A percentile compares a stretch with the other conserved stretches of the same genome.
phyloP scores from a whole-genome alignment of 2,797 vertebrate species.

The Tokudaia tokunoshimensis region DNA sequence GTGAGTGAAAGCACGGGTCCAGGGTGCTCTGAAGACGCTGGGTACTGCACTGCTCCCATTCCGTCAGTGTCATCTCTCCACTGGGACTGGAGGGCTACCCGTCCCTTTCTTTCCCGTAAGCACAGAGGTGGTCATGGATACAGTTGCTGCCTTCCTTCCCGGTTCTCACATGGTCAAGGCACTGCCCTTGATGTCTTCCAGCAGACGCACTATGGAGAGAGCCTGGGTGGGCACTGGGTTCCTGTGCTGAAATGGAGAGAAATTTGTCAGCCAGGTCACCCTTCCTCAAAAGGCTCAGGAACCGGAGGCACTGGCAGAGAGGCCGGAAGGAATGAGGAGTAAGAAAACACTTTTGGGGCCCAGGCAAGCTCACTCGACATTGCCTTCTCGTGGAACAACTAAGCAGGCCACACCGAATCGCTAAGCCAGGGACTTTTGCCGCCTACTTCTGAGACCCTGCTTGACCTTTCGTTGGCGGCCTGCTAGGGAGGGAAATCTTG shows the following conservation, averaged over 20 bases:
- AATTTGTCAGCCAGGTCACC: background rate
- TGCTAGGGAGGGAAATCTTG: background rate
- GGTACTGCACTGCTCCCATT: background rate
- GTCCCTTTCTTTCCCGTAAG: background rate
- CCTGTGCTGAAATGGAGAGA: background rate
- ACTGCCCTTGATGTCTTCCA: background rate
- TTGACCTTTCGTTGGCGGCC: constrained; percentile 25
- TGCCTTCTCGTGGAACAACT: background rate
- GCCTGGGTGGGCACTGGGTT: background rate
- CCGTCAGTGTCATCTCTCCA: background rate
- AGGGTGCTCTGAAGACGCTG: background rate
- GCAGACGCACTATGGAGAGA: background rate
- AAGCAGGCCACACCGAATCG: background rate
- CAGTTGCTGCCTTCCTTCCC: background rate
- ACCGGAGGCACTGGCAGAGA: background rate
- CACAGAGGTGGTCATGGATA: background rate
- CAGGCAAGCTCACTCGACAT: background rate
- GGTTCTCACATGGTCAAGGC: background rate
- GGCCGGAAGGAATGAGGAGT: background rate
- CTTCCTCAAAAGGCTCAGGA: background rate
- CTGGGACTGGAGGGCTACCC: background rate
- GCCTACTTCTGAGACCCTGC: constrained; percentile 23
- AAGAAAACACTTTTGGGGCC: background rate
- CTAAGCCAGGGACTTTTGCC: background rate
- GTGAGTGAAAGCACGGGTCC: background rate